Evolutionary conservation across 2,113 vertebrate genomes (phyloP), one percentile per base, ranked within the genome.

Genomic region (Melanerpes aurifrons): DNA sequence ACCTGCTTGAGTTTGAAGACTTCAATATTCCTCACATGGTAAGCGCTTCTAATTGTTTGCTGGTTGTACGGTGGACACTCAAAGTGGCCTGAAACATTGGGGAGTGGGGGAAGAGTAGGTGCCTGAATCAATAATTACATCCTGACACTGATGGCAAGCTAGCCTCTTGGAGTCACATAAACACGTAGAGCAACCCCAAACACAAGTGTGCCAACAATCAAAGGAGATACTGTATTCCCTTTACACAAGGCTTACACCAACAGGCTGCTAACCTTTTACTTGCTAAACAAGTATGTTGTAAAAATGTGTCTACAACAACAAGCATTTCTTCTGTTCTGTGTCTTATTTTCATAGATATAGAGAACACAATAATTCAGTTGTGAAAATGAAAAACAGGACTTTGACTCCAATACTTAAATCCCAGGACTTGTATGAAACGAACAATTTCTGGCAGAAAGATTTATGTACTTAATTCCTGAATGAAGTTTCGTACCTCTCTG

Each of bases 1-100:
- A 99, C 99, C 99, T 99, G 99, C 92, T 99, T 99, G 58, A 99
- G 97, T 96, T 99, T 99, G 97, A 99, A 99, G 43, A 99, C 98
- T 85, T 99, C 99, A 0, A 99, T 98, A 87, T 98, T 99, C 93
- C 99, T 98, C 92, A 99, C 98, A 54, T 99, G 99, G 97, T 99
- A 99, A 18, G 98, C 98, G 7, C 99, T 99, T 93, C 99, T 98
- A 71, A 99, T 95, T 4, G 99, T 99, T 35, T 99, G 98, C 58
- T 98, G 97, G 93, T 97, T 98, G 96, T 99, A 99, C 13, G 99
- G 99, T 11, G 99, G 99, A 82, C 97, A 98, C 87, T 99, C 99
- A 96, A 99, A 99, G 97, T 99, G 99, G 91, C 99, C 99, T 99
- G 90, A 70, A 97, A 96, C 31, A 37, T 77, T 59, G n/a, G 72